Conservation (phyloP, 2,888 invertebrate species). For the Cryptocephalus primarius region DNA sequence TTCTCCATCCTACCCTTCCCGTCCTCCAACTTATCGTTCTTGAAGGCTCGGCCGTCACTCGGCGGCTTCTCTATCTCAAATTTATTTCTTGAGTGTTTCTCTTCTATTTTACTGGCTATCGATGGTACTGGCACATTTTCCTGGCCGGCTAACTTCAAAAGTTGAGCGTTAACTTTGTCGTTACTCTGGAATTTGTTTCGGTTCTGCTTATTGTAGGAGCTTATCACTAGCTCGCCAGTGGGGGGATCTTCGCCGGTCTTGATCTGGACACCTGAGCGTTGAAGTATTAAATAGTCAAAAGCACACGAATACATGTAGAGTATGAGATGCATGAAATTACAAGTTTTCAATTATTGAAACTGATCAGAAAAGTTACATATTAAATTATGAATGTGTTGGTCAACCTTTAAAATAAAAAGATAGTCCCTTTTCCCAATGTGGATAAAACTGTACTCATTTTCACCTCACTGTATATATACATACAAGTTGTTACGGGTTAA, state of each 20-base stretch:
- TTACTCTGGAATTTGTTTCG: conserved; percentile 8
- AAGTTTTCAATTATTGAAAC: no score
- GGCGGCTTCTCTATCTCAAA: conserved; percentile 30
- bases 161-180: conserved; percentile 14
- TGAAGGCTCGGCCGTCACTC: conserved; percentile 1
- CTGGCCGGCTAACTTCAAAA: conserved; percentile 18
- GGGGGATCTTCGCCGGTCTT: conserved; percentile 34
- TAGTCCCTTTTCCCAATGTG: no score
- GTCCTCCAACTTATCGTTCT: conserved; percentile 9
- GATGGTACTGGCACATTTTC: conserved; percentile 9
- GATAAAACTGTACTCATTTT: no score
- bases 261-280: conserved; percentile 32
- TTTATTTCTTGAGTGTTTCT: conserved; percentile 27
- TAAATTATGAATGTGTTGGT: no score
- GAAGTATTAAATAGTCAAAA: neutral
- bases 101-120: conserved; percentile 12
- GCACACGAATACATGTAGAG: neutral
- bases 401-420: no score
- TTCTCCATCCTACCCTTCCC: conserved; percentile 1
- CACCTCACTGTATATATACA: no score
- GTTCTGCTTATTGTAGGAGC: conserved; percentile 27
- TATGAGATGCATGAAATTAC: no score
- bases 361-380: no score
- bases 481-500: no score
- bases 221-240: conserved; percentile 27